Percentiles rank a stretch among this genome's conserved stretches.
phyloP scores from a whole-genome alignment of 37 sponge, comb jelly and placozoan genomes.

The Mnemiopsis leidyi region DNA sequence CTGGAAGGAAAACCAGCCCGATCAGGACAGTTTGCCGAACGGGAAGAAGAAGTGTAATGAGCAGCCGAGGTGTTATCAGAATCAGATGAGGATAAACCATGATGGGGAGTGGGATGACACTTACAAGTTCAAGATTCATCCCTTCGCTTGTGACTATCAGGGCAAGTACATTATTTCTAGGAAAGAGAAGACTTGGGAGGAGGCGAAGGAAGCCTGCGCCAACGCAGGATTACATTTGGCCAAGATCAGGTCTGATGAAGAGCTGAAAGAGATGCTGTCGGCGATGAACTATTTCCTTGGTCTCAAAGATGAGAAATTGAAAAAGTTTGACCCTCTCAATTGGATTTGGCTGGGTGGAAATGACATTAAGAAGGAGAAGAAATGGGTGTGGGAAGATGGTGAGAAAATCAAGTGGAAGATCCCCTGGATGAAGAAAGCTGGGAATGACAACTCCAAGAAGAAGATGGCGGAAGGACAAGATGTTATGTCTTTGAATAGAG shows the following conservation, averaged over 20 bases:
- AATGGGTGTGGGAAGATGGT: background rate
- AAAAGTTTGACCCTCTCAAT: background rate
- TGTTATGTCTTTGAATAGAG: background rate
- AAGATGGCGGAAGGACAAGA: background rate
- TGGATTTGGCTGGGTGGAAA: slow-evolving; percentile 60
- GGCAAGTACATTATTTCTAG: slow-evolving; percentile 34
- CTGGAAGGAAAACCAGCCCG: background rate
- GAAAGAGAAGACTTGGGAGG: background rate
- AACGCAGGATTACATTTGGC: slow-evolving; percentile 7
- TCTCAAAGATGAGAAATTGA: background rate
- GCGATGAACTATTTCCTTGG: slow-evolving; percentile 23
- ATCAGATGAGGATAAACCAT: slow-evolving; percentile 27
- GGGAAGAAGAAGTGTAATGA: slow-evolving; percentile 28
- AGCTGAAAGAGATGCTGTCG: background rate
- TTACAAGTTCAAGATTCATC: background rate
- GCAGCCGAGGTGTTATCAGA: background rate
- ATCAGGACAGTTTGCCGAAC: background rate
- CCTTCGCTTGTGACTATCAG: slow-evolving; percentile 51
- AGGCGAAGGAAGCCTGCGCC: background rate
- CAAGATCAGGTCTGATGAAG: background rate
- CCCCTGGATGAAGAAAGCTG: background rate
- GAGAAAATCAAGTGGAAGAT: background rate
- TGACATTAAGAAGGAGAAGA: slow-evolving; percentile 6
- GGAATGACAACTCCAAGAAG: background rate
- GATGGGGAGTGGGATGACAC: slow-evolving; percentile 54